Evolutionary conservation across 2,113 vertebrate species (phyloP).

Genomic region (Neopipo cinnamomea): DNA sequence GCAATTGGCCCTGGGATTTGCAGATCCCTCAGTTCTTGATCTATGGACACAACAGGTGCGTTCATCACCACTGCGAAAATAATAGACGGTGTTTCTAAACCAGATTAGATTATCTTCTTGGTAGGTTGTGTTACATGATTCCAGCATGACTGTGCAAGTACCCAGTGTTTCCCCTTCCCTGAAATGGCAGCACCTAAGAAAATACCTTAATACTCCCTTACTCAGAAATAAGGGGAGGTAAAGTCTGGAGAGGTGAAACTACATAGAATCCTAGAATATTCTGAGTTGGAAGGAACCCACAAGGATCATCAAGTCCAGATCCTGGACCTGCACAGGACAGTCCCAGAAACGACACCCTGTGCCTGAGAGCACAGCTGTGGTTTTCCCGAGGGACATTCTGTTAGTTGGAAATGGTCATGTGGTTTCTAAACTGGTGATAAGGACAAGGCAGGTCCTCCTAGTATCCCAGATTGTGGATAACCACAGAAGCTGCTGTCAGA

Average conservation of each 20-base stretch:
- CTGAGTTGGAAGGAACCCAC: not conserved
- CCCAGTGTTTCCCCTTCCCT: not conserved
- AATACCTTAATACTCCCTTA: not conserved
- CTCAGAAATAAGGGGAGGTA: not conserved
- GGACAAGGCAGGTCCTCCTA: not conserved
- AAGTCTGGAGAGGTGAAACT: not conserved
- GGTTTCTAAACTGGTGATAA: not conserved
- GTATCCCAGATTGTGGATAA: not conserved
- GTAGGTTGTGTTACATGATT: not conserved
- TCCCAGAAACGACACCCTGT: not conserved
- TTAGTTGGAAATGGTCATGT: not conserved
- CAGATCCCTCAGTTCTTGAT: not conserved
- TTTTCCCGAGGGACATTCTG: not conserved
- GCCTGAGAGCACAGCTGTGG: not conserved
- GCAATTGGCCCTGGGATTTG: not conserved
- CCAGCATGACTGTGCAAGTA: not conserved
- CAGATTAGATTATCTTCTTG: not conserved
- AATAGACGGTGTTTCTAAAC: not conserved
- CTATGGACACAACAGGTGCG: not conserved
- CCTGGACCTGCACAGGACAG: not conserved
- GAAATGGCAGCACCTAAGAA: not conserved
- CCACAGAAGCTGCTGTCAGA: not conserved
- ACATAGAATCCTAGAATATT: not conserved
- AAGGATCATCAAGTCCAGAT: not conserved
- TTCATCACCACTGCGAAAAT: not conserved